phyloP scores from a whole-genome alignment of 2,113 vertebrate species.

The Python bivittatus region DNA sequence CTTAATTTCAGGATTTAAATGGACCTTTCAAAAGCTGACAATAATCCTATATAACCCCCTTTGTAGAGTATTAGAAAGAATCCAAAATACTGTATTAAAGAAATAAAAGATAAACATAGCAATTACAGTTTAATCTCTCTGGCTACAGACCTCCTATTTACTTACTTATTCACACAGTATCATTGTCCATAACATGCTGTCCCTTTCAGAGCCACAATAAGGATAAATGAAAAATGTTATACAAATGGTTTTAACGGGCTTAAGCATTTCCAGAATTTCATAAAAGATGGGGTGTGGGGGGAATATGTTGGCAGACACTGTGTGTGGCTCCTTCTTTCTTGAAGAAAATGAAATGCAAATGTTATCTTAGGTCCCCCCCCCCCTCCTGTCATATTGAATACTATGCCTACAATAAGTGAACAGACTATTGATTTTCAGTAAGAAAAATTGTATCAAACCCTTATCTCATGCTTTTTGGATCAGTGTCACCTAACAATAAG shows the following conservation, averaged over 20 bases:
- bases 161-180: slow-evolving; percentile 43
- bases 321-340: slow-evolving; percentile 46
- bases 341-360: slow-evolving; percentile 59
- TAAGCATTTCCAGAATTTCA: slow-evolving; percentile 35
- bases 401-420: slow-evolving; percentile 47
- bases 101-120: slow-evolving; percentile 41
- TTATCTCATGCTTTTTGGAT: slow-evolving; percentile 52
- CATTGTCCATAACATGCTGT: slow-evolving; percentile 13
- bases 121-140: slow-evolving; percentile 52
- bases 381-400: slow-evolving; percentile 14
- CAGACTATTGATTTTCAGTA: slow-evolving; percentile 64
- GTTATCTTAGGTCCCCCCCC: slow-evolving; percentile 44
- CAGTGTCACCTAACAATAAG: slow-evolving; percentile 47
- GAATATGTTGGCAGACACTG: slow-evolving; percentile 22
- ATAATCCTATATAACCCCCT: slow-evolving; percentile 37
- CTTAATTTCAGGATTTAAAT: slow-evolving; percentile 37
- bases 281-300: slow-evolving; percentile 1
- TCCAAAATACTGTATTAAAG: slow-evolving; percentile 46
- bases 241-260: slow-evolving; percentile 39
- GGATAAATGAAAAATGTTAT: slow-evolving; percentile 39
- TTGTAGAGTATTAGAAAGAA: slow-evolving; percentile 42
- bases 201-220: slow-evolving; percentile 3
- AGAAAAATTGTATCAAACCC: slow-evolving; percentile 59
- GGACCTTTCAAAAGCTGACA: slow-evolving; percentile 41
- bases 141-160: slow-evolving; percentile 36